A percentile compares a stretch with the other conserved stretches of the same genome.
These are phyloP conservation scores for Calliphora vomitoria DNA, from an alignment of 2,888 invertebrate genomes.

Conservation along the genomic window DNA sequence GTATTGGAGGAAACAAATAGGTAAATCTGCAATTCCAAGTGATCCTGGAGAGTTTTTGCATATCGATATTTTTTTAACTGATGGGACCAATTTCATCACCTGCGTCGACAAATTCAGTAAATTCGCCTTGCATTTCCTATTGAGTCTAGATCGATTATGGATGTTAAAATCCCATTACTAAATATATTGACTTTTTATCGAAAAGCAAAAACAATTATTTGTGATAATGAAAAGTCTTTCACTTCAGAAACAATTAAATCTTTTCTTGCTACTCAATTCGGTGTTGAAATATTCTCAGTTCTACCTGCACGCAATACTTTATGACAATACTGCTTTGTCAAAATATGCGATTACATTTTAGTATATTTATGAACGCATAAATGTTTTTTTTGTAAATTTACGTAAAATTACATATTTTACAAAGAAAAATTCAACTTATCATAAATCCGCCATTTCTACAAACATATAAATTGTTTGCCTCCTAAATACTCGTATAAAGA, in stretches of 20 bases:
- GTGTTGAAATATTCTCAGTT: slow-evolving; percentile 2
- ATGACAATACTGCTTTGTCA: no score
- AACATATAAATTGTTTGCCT: no score
- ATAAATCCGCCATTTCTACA: no score
- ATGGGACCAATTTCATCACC: slow-evolving; percentile 3
- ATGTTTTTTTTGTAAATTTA: no score
- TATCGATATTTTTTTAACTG: slow-evolving; percentile 23
- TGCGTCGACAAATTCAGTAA: slow-evolving; percentile 39
- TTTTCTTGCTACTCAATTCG: slow-evolving; percentile 17
- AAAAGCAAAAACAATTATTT: slow-evolving; percentile 27
- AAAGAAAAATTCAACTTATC: no score
- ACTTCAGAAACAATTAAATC: slow-evolving; percentile 19
- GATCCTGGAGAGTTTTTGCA: slow-evolving; percentile 18
- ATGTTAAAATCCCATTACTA: slow-evolving; percentile 30
- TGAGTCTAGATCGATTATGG: slow-evolving; percentile 7
- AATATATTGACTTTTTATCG: slow-evolving; percentile 15
- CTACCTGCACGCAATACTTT: slow-evolving; percentile 24
- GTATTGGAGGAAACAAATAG: not conserved
- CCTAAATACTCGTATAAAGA: no score
- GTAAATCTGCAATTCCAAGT: slow-evolving; percentile 23
- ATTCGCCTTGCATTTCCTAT: slow-evolving; percentile 29
- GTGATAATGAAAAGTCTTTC: slow-evolving; percentile 43
- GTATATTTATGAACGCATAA: no score
- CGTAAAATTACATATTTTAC: no score
- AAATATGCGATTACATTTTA: no score